phyloP scores from a whole-genome alignment of 2,888 invertebrate genomes.

The Hermaeophaga mercurialis region DNA sequence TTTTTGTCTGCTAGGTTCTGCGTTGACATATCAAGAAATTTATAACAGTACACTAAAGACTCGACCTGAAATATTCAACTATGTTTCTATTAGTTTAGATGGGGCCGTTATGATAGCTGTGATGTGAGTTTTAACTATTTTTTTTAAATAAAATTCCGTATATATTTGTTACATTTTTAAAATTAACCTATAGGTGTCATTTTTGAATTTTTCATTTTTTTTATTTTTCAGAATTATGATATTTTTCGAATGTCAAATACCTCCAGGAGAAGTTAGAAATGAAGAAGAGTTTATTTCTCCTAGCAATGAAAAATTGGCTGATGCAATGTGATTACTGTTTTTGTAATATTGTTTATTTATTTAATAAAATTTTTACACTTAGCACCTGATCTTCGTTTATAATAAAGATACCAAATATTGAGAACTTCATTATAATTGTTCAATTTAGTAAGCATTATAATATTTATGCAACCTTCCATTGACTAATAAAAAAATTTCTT shows the following conservation, averaged over 20 bases:
- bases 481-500: too few relatives aligned
- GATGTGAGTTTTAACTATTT: slow-evolving; percentile 4
- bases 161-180: too few relatives aligned
- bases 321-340: too few relatives aligned
- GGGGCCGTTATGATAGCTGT: not conserved
- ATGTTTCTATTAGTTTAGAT: not conserved
- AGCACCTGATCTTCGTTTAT: too few relatives aligned
- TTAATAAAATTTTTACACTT: too few relatives aligned
- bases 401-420: too few relatives aligned
- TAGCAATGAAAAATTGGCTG: slow-evolving; percentile 1
- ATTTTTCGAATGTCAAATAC: not conserved
- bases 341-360: too few relatives aligned
- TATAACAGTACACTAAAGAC: not conserved
- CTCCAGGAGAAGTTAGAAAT: not conserved
- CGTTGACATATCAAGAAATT: not conserved
- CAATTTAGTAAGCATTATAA: too few relatives aligned
- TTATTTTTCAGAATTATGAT: not conserved
- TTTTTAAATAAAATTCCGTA: not conserved
- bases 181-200: too few relatives aligned
- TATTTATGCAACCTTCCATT: too few relatives aligned
- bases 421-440: too few relatives aligned
- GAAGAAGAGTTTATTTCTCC: not conserved
- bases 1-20: not conserved
- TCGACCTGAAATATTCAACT: slow-evolving; percentile 1
- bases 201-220: not conserved